A percentile compares a stretch with the other conserved stretches of the same genome.
phyloP scores from a whole-genome alignment of 1,140 invertebrate genomes.

The Idris sp. region DNA sequence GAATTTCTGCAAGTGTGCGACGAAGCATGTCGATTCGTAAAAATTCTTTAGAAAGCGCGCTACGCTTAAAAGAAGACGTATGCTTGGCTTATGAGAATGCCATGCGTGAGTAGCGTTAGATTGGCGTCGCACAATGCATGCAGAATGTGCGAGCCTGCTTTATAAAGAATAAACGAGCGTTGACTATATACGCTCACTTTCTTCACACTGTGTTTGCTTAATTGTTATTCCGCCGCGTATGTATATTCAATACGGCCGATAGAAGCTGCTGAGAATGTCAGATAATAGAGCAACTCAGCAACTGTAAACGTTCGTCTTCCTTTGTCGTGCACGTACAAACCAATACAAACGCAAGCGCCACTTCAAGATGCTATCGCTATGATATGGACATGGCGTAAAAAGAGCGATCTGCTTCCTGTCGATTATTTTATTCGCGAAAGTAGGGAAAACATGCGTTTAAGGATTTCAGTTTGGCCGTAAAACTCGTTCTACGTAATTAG shows the following conservation, averaged over 20 bases:
- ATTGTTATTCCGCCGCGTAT: constrained; percentile 56
- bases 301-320: constrained; percentile 56
- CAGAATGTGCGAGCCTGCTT: constrained; percentile 33
- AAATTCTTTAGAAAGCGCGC: constrained; percentile 59
- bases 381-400: constrained; percentile 59
- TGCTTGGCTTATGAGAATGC: constrained; percentile 33
- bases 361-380: constrained; percentile 47
- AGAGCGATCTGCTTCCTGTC: constrained; percentile 55
- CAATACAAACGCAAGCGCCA: constrained; percentile 43
- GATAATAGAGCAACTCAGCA: constrained; percentile 53
- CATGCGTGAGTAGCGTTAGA: constrained; percentile 56
- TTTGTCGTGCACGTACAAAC: constrained; percentile 47
- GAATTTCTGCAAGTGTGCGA: constrained; percentile 35
- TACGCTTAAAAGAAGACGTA: constrained; percentile 50
- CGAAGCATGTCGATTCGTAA: constrained; percentile 44
- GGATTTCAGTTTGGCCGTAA: constrained; percentile 16
- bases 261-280: constrained; percentile 45
- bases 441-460: constrained; percentile 19
- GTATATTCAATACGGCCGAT: constrained; percentile 40
- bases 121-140: constrained; percentile 43
- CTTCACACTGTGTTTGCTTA: constrained; percentile 56
- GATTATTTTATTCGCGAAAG: constrained; percentile 55
- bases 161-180: constrained; percentile 38
- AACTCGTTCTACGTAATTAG: constrained; percentile 22
- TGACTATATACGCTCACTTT: constrained; percentile 54